Conservation (phyloP, 2,113 vertebrate genomes). For the Ceyx cyanopectus region DNA sequence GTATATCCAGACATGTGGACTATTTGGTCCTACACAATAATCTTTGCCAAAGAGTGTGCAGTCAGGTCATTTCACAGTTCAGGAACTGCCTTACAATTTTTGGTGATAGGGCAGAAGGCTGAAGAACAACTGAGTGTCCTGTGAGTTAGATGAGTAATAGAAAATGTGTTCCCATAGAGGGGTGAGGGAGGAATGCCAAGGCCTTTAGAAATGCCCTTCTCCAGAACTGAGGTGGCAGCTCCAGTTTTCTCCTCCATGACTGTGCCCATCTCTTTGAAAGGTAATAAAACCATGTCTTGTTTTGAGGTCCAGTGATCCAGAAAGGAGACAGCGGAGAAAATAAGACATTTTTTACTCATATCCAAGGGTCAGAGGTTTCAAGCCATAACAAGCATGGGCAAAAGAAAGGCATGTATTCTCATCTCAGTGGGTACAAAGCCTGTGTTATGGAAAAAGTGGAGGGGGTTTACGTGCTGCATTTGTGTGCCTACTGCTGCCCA, state of each 20-base stretch:
- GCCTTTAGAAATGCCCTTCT: background rate
- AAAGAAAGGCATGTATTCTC: background rate
- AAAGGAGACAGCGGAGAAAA: background rate
- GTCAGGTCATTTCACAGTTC: slow-evolving; percentile 40
- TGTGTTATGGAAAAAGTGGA: background rate
- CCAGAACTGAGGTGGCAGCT: background rate
- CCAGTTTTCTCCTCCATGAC: background rate
- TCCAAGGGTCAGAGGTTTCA: slow-evolving; percentile 7
- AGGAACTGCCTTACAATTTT: slow-evolving; percentile 45
- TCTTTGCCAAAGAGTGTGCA: slow-evolving; percentile 58
- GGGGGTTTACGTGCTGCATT: background rate
- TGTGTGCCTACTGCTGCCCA: background rate
- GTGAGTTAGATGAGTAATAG: background rate
- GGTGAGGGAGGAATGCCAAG: background rate
- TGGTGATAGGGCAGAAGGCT: slow-evolving; percentile 5
- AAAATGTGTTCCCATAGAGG: background rate
- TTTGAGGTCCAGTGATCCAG: background rate
- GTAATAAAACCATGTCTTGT: background rate
- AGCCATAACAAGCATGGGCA: background rate
- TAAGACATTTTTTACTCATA: background rate
- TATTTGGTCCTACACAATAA: background rate
- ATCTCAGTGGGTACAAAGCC: background rate
- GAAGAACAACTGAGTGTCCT: slow-evolving; percentile 1
- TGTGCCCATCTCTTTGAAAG: background rate
- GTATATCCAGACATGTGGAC: background rate